These are phyloP conservation scores for Schizotus pectinicornis DNA, from an alignment of 2,888 invertebrate genomes.

Conservation along the genomic window DNA sequence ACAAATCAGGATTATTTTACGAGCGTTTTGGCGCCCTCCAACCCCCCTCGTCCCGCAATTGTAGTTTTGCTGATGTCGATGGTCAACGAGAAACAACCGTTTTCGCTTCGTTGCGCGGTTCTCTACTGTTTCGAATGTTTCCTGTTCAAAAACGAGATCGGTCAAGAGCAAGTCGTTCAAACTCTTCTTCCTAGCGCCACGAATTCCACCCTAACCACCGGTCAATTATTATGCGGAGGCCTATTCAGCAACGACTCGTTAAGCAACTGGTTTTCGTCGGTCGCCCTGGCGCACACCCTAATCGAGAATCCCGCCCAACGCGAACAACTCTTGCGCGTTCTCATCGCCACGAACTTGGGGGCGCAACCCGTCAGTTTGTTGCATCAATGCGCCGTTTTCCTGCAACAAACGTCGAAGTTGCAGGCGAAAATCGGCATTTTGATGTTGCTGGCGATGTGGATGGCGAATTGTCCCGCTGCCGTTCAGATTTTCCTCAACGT, in stretches of 20 bases:
- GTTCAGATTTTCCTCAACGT: conserved; percentile 82
- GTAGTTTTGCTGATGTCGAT: conserved; percentile 96
- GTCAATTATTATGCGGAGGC: conserved; percentile 92
- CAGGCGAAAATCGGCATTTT: conserved; percentile 89
- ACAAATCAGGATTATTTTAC: conserved; percentile 92
- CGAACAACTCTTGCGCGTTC: conserved; percentile 88
- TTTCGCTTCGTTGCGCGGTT: conserved; percentile 86
- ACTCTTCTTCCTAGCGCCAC: conserved; percentile 88
- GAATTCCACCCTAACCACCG: conserved; percentile 71
- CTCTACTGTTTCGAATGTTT: conserved; percentile 98
- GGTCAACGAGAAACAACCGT: conserved; percentile 98
- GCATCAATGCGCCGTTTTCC: conserved; percentile 83
- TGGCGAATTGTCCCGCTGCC: conserved; percentile 81
- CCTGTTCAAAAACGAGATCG: conserved; percentile 88
- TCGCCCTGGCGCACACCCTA: conserved; percentile 88
- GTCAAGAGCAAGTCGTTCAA: conserved; percentile 87
- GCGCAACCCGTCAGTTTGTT: conserved; percentile 87
- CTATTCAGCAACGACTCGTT: conserved; percentile 86
- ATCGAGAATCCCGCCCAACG: conserved; percentile 85
- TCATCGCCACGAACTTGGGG: conserved; percentile 84
- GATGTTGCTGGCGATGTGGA: conserved; percentile 90
- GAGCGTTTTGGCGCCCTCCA: conserved; percentile 89
- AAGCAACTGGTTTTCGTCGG: conserved; percentile 95
- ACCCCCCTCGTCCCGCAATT: conserved; percentile 91
- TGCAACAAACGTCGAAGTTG: conserved; percentile 82